Evolutionary conservation across 1,140 invertebrate species (phyloP), one percentile per base, ranked within the genome.

Genomic region (Bathynomus jamesi): DNA sequence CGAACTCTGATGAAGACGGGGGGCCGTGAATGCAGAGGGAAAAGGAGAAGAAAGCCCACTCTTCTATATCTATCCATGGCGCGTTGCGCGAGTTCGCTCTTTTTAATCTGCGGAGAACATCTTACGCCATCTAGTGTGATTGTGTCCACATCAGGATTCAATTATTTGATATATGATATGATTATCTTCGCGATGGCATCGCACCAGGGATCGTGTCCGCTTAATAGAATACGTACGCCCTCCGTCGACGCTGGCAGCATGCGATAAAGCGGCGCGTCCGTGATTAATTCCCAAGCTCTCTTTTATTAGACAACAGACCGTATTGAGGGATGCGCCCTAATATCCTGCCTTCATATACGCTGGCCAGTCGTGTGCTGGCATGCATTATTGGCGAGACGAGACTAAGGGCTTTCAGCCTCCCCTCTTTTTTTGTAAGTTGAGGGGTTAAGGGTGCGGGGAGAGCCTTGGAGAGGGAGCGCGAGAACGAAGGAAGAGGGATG

Each of bases 231-330:
- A n/a, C n/a, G n/a, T n/a, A n/a, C n/a, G n/a, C n/a, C n/a, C n/a
- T n/a, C n/a, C n/a, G n/a, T n/a, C n/a, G n/a, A n/a, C n/a, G n/a
- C 63, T n/a, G 28, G 13, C 7, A 21, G 46, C 46, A 74, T 74
- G 72, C 72, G 61, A 66, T 70, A 70, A 74, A 69, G 40, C 72
- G 63, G 46, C 46, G 68, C 40, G 60, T 29, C 27, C 30, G 66
- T 72, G 67, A 74, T 74, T 74, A 74, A 74, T 74, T 67, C 72
- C 63, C 40, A 32, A 46, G 67, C 24, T 69, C 65, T 70, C 72
- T 69, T 74, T 74, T 74, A 74, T 74, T 74, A 70, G 72, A 61
- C 63, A 62, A 73, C 67, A 65, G 32, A 53, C 40, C 62, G 68
- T 70, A 74, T 74, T 67, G 68, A 74, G 72, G 66, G 68, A 69